Conservation (phyloP, 2,888 invertebrate genomes). For the Dastarcus helophoroides region DNA sequence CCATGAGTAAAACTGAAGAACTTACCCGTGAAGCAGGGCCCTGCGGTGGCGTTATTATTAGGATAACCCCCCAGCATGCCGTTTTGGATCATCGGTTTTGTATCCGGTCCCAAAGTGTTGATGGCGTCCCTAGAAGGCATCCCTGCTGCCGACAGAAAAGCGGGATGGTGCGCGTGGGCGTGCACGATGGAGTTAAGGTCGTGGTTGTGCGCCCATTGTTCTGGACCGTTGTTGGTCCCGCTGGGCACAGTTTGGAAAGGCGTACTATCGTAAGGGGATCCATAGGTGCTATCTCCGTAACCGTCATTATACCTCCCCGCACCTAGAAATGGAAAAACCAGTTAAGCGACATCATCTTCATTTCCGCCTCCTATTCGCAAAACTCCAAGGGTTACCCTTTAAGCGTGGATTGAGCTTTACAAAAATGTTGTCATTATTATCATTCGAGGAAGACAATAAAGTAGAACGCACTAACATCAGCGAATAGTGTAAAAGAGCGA, state of each 20-base stretch:
- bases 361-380: no score
- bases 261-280: conserved; percentile 50
- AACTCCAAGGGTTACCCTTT: no score
- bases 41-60: conserved; percentile 44
- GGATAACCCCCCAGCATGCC: conserved; percentile 45
- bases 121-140: conserved; percentile 30
- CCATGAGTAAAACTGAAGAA: no score
- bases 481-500: no score
- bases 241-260: conserved; percentile 60
- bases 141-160: conserved; percentile 39
- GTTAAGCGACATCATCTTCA: no score
- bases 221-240: conserved; percentile 32
- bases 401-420: no score
- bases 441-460: no score
- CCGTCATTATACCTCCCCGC: conserved; percentile 42
- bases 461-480: no score
- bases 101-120: conserved; percentile 31
- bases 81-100: conserved; percentile 45
- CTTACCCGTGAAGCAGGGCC: conserved; percentile 53
- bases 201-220: conserved; percentile 33
- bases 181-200: conserved; percentile 30
- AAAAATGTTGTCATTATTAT: no score
- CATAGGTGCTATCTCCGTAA: conserved; percentile 43
- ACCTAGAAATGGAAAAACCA: conserved; percentile 21
- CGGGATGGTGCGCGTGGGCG: conserved; percentile 43